Percentiles rank a stretch among this genome's conserved stretches.
phyloP scores from a whole-genome alignment of 1,140 invertebrate genomes.

The Charaxes varanes region DNA sequence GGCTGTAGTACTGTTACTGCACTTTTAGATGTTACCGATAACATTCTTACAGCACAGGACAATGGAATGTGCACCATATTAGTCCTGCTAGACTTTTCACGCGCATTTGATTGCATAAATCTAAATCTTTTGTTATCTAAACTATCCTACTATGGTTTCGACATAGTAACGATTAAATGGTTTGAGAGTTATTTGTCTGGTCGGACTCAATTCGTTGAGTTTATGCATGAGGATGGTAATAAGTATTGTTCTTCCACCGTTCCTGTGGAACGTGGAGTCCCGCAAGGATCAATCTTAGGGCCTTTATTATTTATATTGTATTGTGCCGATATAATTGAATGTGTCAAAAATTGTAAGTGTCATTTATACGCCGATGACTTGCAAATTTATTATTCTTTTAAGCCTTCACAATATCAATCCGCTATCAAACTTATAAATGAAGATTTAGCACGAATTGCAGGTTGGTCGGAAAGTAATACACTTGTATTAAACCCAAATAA shows the following conservation, averaged over 20 bases:
- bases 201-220: constrained; percentile 5
- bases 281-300: background rate
- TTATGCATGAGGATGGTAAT: background rate
- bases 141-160: too few relatives aligned
- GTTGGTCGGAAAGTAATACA: background rate
- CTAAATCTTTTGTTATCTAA: background rate
- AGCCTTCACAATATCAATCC: background rate
- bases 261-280: background rate
- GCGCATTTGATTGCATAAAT: constrained; percentile 6
- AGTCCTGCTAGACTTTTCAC: background rate
- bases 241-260: too few relatives aligned
- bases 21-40: too few relatives aligned
- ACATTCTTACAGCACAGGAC: too few relatives aligned
- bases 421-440: background rate
- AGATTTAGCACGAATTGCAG: background rate
- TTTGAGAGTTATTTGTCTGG: constrained; percentile 5
- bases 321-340: background rate
- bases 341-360: background rate
- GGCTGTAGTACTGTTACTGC: too few relatives aligned
- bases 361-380: constrained; percentile 3
- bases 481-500: background rate
- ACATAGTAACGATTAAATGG: background rate
- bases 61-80: too few relatives aligned
- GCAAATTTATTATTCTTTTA: background rate
- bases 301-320: background rate